Conservation (phyloP, 2,113 vertebrate genomes). For the cattle (Bos taurus) region DNA sequence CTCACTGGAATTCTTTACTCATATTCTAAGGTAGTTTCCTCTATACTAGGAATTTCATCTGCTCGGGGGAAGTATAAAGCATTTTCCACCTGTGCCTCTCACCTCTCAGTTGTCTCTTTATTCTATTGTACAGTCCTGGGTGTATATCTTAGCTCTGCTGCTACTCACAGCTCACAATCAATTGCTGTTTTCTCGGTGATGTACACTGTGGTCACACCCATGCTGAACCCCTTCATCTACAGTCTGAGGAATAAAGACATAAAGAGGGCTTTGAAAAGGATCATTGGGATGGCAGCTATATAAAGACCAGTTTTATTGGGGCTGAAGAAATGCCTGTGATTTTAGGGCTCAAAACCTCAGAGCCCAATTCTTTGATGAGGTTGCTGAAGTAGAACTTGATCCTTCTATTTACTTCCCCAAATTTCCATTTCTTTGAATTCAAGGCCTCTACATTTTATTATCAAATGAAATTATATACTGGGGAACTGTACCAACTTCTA, state of each 20-base stretch:
- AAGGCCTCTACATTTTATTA: neutral
- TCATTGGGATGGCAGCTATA: neutral
- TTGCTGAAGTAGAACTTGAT: neutral
- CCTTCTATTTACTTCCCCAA: neutral
- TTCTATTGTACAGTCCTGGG: neutral
- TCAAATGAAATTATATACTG: neutral
- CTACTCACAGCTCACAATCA: neutral
- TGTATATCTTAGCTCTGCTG: neutral
- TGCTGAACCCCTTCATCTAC: conserved; percentile 25
- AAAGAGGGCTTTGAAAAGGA: neutral
- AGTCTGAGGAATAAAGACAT: conserved; percentile 24
- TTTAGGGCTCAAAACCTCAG: neutral
- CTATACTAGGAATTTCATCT: neutral
- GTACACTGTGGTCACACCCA: neutral
- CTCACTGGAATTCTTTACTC: neutral
- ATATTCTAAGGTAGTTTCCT: neutral
- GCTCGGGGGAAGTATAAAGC: neutral
- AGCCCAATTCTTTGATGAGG: neutral
- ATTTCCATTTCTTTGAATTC: neutral
- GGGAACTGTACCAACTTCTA: too few species aligned
- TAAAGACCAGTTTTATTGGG: neutral
- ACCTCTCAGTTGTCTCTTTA: neutral
- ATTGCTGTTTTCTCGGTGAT: neutral
- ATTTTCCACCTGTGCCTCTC: neutral
- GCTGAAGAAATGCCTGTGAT: neutral